Percentiles rank a stretch among this genome's conserved stretches.
phyloP scores from a whole-genome alignment of 2,797 vertebrate genomes.

The Betta splendens region DNA sequence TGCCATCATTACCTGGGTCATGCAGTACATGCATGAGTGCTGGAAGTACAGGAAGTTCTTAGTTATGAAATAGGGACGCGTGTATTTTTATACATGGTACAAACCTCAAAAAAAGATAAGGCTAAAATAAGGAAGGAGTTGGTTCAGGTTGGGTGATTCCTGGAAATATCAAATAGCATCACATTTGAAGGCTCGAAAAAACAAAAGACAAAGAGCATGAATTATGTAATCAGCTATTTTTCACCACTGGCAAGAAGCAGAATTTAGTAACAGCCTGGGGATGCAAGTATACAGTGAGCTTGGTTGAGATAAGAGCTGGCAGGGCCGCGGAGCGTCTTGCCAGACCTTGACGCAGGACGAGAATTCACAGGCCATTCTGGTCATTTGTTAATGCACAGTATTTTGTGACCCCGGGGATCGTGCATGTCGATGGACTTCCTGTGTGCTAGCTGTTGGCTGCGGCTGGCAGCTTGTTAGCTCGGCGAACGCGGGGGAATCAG shows the following conservation, averaged over 20 bases:
- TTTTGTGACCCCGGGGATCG: neutral
- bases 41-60: neutral
- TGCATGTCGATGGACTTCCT: neutral
- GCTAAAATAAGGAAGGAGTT: neutral
- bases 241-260: slow-evolving; percentile 13
- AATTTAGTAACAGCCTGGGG: slow-evolving; percentile 28
- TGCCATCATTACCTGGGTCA: too few species aligned
- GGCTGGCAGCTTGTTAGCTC: neutral
- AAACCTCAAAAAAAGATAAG: neutral
- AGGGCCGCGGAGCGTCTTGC: slow-evolving; percentile 11
- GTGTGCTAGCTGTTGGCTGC: neutral
- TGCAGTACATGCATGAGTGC: too few species aligned
- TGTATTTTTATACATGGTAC: neutral
- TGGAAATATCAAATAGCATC: slow-evolving; percentile 23
- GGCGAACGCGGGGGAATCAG: neutral
- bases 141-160: slow-evolving; percentile 9
- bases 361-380: slow-evolving; percentile 13
- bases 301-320: slow-evolving; percentile 37
- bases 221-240: slow-evolving; percentile 28
- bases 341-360: slow-evolving; percentile 9
- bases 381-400: neutral
- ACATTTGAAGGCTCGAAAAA: slow-evolving; percentile 6
- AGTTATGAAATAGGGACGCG: neutral
- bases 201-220: slow-evolving; percentile 13
- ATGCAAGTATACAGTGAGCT: slow-evolving; percentile 12